phyloP scores from a whole-genome alignment of 2,113 vertebrate species.

The Pipa parva region DNA sequence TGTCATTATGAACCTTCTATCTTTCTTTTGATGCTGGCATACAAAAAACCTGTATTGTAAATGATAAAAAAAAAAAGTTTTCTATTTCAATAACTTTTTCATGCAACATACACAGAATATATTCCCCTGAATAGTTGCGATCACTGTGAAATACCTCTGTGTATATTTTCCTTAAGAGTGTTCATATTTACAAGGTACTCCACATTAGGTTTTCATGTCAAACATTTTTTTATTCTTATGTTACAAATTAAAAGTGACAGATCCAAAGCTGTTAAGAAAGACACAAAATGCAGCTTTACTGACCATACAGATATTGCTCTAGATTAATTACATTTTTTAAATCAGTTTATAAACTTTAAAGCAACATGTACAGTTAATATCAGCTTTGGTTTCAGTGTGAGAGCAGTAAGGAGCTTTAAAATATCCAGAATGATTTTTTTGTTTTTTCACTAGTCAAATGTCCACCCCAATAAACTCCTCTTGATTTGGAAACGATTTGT shows the following conservation, averaged over 20 bases:
- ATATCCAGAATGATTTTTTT: constrained; percentile 70
- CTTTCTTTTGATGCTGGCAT: too few relatives aligned
- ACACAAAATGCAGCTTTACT: constrained; percentile 98
- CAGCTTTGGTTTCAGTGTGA: constrained; percentile 98
- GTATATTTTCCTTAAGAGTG: too few relatives aligned
- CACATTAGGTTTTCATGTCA: constrained; percentile 79
- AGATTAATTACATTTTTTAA: constrained; percentile 87
- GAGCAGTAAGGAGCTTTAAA: constrained; percentile 73
- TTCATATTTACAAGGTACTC: constrained; percentile 37
- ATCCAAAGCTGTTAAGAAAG: constrained; percentile 95
- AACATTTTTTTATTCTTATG: constrained; percentile 99
- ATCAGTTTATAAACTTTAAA: constrained; percentile 79
- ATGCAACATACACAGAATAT: too few relatives aligned
- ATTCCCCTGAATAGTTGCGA: too few relatives aligned
- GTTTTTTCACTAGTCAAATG: constrained; percentile 60
- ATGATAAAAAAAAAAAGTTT: too few relatives aligned
- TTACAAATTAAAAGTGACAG: constrained; percentile 98
- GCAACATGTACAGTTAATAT: constrained; percentile 90
- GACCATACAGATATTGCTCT: constrained; percentile 99
- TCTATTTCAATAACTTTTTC: too few relatives aligned
- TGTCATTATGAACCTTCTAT: too few relatives aligned
- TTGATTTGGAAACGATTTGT: constrained; percentile 13
- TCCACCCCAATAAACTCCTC: constrained; percentile 60
- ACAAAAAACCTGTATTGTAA: too few relatives aligned
- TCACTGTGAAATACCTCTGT: too few relatives aligned